Evolutionary conservation across 2,888 invertebrate genomes (phyloP).

Genomic region (Pharmacophagus antenor): DNA sequence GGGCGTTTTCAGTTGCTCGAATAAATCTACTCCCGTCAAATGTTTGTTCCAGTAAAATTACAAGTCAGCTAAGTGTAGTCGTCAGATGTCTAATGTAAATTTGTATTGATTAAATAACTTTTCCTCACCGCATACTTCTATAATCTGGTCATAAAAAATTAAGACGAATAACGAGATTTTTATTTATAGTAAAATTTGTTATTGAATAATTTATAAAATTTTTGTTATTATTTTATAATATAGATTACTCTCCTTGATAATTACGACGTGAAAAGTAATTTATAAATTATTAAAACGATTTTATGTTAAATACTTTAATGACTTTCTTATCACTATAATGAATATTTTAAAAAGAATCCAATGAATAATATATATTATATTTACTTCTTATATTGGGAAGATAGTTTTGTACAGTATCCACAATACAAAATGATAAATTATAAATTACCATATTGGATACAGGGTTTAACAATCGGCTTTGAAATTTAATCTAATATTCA

Average conservation of each 20-base stretch:
- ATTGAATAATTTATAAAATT: no score
- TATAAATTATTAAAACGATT: neutral
- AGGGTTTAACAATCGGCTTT: slow-evolving; percentile 12
- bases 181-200: no score
- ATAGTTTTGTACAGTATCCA: neutral
- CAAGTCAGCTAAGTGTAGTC: slow-evolving; percentile 19
- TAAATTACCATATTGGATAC: neutral
- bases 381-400: no score
- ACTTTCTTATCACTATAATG: no score
- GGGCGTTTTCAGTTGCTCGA: slow-evolving; percentile 32
- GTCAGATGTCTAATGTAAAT: slow-evolving; percentile 20
- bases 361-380: no score
- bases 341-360: no score
- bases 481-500: slow-evolving; percentile 33
- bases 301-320: no score
- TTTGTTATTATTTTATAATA: no score
- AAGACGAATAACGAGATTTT: no score
- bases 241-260: neutral
- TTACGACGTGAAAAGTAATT: neutral
- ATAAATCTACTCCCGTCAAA: slow-evolving; percentile 35
- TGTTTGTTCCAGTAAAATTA: slow-evolving; percentile 34
- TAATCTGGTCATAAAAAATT: no score
- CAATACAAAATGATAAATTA: neutral
- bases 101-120: slow-evolving; percentile 1
- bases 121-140: no score